Base-by-base conservation (phyloP, 1,140 invertebrate genomes). In the Helicoverpa zea region DNA sequence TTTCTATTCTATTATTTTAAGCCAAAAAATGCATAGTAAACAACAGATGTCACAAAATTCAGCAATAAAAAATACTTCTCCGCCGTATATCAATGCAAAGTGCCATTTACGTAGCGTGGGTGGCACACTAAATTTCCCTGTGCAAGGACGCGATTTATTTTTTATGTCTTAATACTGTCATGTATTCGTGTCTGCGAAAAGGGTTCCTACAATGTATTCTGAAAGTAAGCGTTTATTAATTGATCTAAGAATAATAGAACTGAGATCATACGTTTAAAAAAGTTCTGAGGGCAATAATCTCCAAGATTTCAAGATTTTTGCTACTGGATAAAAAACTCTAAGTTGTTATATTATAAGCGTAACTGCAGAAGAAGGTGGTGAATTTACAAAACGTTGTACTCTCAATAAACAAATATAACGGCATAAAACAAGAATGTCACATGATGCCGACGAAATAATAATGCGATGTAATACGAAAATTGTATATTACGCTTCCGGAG, bases 31-130 rank as follows among this genome's bases (percentile, higher is more conserved):
- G 73, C 56, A 63, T 30, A 61, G 47, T 63, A 61, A 76, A 76
- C 35, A 76, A 52, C 43, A 63, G 47, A 16, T 23, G 58, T 76
- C 56, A 66, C 49, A 30, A 56, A 76, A 63, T 76, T 76, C 29
- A 58, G 58, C 58, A 61, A 76, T 76, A 76, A 76, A 79, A 79
- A 78, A 77, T 64, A 56, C 51, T 51, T 3, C 49, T 58, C 51
- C 4, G 23, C 66, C 79, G 58, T 80, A 64, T 54, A 54, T 80
- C 79, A 80, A 74, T 73, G 59, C 47, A 74, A 74, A 64, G 70
- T 64, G 12, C 68, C 51, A 56, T 72, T 80, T 74, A 80, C 63
- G n/a, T 56, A 29, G 76, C 47, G 30, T 58, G 16, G 29, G 29
- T 68, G 16, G 14, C 30, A 43, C 52, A 70, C 30, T 70, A 70